These are phyloP conservation scores for Spodoptera litura DNA, from an alignment of 1,140 invertebrate species.

Conservation along the genomic window DNA sequence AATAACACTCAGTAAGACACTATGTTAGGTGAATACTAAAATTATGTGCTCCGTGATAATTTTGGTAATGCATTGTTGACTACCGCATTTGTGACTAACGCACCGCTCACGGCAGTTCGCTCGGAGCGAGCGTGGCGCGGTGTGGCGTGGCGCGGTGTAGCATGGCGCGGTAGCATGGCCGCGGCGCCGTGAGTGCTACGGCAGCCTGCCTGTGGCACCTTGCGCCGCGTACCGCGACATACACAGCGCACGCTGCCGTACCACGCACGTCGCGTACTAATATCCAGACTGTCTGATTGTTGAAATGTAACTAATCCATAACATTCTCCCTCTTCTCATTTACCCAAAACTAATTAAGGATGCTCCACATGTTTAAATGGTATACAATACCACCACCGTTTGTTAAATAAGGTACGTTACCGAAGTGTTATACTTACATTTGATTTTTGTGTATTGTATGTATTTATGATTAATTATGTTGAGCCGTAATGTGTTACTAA, in stretches of 20 bases:
- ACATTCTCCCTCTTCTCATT: constrained; percentile 85
- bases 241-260: constrained; percentile 65
- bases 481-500: constrained; percentile 70
- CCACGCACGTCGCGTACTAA: constrained; percentile 60
- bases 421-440: constrained; percentile 77
- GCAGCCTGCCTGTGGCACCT: constrained; percentile 66
- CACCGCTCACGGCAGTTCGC: constrained; percentile 49
- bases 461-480: constrained; percentile 68
- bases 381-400: constrained; percentile 83
- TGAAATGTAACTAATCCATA: constrained; percentile 85
- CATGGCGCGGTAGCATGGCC: too few species aligned
- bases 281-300: constrained; percentile 64
- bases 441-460: constrained; percentile 80
- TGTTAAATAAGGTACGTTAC: constrained; percentile 82
- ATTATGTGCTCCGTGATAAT: constrained; percentile 68
- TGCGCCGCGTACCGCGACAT: too few species aligned
- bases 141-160: constrained; percentile 60
- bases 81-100: constrained; percentile 75
- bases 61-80: constrained; percentile 71
- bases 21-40: constrained; percentile 84
- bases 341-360: constrained; percentile 86
- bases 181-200: constrained; percentile 64
- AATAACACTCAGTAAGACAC: constrained; percentile 85
- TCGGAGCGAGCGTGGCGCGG: constrained; percentile 54
- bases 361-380: constrained; percentile 84